phyloP scores from a whole-genome alignment of 2,113 vertebrate genomes.

The Procapra przewalskii region DNA sequence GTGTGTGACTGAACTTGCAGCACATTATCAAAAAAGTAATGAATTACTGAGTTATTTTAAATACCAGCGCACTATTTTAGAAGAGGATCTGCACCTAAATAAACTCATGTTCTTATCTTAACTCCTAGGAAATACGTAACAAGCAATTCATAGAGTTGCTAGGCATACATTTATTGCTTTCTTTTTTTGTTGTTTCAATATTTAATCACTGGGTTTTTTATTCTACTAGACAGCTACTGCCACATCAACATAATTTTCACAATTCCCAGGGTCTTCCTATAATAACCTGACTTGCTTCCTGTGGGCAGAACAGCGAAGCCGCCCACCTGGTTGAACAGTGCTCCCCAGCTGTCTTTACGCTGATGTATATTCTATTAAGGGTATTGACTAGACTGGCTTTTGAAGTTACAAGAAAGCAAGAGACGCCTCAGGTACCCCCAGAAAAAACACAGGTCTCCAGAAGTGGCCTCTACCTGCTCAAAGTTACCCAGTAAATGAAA shows the following conservation, averaged over 20 bases:
- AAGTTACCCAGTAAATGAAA: neutral
- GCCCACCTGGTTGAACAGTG: too few species aligned
- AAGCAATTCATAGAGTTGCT: neutral
- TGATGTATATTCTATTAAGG: neutral
- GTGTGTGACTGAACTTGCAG: neutral
- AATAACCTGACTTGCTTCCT: neutral
- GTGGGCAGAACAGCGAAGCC: neutral
- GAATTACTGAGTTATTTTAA: neutral
- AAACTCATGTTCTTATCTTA: neutral
- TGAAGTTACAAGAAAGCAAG: neutral
- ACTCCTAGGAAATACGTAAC: neutral
- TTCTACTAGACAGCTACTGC: neutral
- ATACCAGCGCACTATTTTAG: neutral
- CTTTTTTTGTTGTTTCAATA: neutral
- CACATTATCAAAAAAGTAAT: neutral
- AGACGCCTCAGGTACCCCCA: neutral
- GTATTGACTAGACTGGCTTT: neutral
- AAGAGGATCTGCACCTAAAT: neutral
- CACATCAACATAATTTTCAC: neutral
- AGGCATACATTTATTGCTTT: neutral
- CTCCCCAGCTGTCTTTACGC: neutral
- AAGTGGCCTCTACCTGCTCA: neutral
- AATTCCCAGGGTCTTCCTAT: neutral
- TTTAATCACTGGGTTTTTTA: neutral
- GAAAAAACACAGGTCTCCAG: neutral